phyloP scores from a whole-genome alignment of 2,797 vertebrate genomes.

The Aldrovandia affinis region DNA sequence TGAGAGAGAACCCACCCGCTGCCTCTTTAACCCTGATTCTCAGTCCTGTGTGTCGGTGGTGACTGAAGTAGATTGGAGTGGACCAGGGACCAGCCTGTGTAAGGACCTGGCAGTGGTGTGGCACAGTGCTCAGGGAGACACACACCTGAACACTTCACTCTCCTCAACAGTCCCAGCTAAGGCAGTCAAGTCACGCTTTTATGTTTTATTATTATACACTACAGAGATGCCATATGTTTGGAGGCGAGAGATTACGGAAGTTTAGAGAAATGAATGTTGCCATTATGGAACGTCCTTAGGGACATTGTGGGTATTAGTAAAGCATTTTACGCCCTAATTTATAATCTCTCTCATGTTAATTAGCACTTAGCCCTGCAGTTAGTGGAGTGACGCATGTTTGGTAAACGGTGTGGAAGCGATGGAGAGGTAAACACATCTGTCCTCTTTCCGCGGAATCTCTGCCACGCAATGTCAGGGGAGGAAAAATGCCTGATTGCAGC shows the following conservation, averaged over 20 bases:
- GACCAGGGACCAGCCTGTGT: not conserved
- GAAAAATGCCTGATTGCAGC: conserved; percentile 64
- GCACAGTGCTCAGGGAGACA: not conserved
- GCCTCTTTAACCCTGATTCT: not conserved
- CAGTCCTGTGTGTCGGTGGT: not conserved
- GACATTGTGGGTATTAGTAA: conserved; percentile 40
- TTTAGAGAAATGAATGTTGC: conserved; percentile 34
- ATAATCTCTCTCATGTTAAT: conserved; percentile 45
- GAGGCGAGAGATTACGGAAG: conserved; percentile 29
- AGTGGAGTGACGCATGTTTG: conserved; percentile 15
- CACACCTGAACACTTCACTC: not conserved
- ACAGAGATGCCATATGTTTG: conserved; percentile 19
- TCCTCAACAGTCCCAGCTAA: not conserved
- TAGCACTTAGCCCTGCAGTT: conserved; percentile 41
- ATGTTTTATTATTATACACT: not conserved
- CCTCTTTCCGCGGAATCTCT: conserved; percentile 61
- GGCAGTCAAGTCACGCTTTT: not conserved
- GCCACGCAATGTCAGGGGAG: conserved; percentile 69
- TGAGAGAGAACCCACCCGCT: not conserved
- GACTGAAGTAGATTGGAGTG: not conserved
- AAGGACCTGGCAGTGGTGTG: not conserved
- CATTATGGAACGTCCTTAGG: conserved; percentile 33
- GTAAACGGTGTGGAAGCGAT: conserved; percentile 48
- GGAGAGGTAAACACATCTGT: conserved; percentile 42
- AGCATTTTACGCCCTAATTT: conserved; percentile 48